Evolutionary conservation across 2,888 invertebrate genomes (phyloP).

Genomic region (Camponotus fellah): DNA sequence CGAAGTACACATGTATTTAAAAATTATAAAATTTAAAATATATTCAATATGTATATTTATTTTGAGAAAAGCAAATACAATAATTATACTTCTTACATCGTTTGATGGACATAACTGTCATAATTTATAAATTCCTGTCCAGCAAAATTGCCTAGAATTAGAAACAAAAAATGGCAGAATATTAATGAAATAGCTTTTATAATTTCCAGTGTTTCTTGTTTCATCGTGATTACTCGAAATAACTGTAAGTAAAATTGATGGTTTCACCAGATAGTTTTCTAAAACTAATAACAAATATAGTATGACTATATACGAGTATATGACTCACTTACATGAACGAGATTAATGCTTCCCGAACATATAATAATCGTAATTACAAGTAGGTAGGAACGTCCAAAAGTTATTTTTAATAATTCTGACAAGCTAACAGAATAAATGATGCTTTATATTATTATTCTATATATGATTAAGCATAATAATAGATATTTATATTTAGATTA

Average conservation of each 20-base stretch:
- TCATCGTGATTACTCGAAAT: constrained; percentile 1
- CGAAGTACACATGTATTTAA: neutral
- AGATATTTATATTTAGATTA: neutral
- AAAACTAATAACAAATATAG: neutral
- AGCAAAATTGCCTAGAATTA: constrained; percentile 27
- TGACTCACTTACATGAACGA: neutral
- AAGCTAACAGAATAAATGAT: constrained; percentile 20
- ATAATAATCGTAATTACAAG: neutral
- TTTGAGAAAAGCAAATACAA: neutral
- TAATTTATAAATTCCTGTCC: constrained; percentile 25
- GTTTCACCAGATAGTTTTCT: neutral
- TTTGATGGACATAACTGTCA: neutral
- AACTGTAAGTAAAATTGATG: constrained; percentile 22
- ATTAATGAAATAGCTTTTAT: neutral
- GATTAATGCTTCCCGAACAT: constrained; percentile 5
- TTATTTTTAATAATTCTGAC: neutral
- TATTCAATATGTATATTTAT: neutral
- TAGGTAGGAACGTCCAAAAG: neutral
- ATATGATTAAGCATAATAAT: neutral
- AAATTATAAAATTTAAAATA: neutral
- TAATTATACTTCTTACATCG: constrained; percentile 2
- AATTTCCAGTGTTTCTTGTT: neutral
- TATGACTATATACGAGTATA: neutral
- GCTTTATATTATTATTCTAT: neutral
- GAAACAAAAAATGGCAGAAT: neutral